A percentile compares a stretch with the other conserved stretches of the same genome.
Conservation (phyloP, 2,888 invertebrate species). For the Gari tellinella region DNA sequence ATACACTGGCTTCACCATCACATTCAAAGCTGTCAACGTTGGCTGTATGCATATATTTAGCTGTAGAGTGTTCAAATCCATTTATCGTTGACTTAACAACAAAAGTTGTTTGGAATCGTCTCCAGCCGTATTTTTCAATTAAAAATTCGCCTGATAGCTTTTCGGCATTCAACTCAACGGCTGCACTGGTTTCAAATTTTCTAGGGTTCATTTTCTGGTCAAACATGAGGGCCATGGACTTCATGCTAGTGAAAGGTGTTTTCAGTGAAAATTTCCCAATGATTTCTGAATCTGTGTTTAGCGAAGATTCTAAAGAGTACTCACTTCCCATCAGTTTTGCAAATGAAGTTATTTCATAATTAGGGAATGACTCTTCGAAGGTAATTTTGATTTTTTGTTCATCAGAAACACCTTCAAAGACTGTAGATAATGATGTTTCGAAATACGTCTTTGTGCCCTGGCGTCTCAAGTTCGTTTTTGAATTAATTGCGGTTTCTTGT, state of each 20-base stretch:
- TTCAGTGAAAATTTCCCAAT: constrained; percentile 21
- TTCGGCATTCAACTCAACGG: constrained; percentile 27
- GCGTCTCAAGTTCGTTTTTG: constrained; percentile 21
- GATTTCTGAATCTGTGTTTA: constrained; percentile 24
- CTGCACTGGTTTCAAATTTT: constrained; percentile 33
- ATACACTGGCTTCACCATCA: constrained; percentile 29
- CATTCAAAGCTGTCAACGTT: constrained; percentile 53
- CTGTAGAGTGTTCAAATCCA: constrained; percentile 32
- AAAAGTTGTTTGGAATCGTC: constrained; percentile 36
- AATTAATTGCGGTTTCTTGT: constrained; percentile 11
- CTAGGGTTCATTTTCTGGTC: constrained; percentile 29
- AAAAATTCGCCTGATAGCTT: constrained; percentile 28
- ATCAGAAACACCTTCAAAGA: constrained; percentile 30
- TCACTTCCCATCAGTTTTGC: constrained; percentile 30
- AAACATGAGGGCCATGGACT: constrained; percentile 27
- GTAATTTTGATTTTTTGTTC: constrained; percentile 24
- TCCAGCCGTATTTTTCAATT: constrained; percentile 46
- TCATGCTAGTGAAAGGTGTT: constrained; percentile 28
- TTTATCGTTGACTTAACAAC: constrained; percentile 40
- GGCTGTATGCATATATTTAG: constrained; percentile 38
- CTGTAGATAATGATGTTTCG: constrained; percentile 27
- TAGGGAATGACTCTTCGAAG: constrained; percentile 18
- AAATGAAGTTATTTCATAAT: constrained; percentile 25
- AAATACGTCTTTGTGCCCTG: constrained; percentile 10
- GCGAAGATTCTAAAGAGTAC: constrained; percentile 27